Conservation (phyloP, 2,888 invertebrate genomes). For the Venusia cambrica region DNA sequence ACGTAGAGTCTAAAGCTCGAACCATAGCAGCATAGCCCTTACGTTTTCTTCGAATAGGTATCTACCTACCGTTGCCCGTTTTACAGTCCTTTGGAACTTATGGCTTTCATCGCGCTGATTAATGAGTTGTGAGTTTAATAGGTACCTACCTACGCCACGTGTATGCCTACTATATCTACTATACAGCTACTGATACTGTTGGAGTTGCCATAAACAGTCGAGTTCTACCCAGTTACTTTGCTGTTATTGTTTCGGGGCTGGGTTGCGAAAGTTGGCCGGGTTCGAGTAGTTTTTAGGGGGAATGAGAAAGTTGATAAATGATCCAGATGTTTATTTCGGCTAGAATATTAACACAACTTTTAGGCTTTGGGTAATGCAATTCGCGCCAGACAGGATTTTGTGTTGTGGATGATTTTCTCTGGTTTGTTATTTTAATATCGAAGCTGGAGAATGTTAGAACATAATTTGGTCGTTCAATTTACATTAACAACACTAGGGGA, state of each 20-base stretch:
- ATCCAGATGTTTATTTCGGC: slow-evolving; percentile 13
- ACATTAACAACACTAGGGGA: slow-evolving; percentile 27
- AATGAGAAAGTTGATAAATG: slow-evolving; percentile 15
- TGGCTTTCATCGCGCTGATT: slow-evolving; percentile 65
- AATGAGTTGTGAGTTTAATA: slow-evolving; percentile 65
- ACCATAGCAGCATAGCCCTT: too few relatives aligned
- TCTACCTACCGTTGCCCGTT: slow-evolving; percentile 36
- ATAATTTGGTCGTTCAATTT: slow-evolving; percentile 25
- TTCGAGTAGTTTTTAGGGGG: slow-evolving; percentile 17
- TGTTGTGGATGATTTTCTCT: too few relatives aligned
- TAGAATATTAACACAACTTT: slow-evolving; percentile 5
- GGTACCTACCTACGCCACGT: too few relatives aligned
- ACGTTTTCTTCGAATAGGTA: too few relatives aligned
- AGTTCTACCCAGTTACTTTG: slow-evolving; percentile 37
- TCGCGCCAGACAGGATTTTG: neutral
- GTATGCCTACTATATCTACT: slow-evolving; percentile 54
- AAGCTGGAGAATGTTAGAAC: slow-evolving; percentile 16
- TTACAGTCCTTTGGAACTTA: slow-evolving; percentile 43
- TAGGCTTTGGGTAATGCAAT: neutral
- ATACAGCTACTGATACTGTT: slow-evolving; percentile 46
- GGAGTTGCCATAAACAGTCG: slow-evolving; percentile 42
- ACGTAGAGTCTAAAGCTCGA: too few relatives aligned
- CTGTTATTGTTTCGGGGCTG: slow-evolving; percentile 34
- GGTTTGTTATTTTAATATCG: slow-evolving; percentile 10
- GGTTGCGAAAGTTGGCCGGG: slow-evolving; percentile 14